phyloP scores from a whole-genome alignment of 2,113 vertebrate species.

The Chunga burmeisteri region DNA sequence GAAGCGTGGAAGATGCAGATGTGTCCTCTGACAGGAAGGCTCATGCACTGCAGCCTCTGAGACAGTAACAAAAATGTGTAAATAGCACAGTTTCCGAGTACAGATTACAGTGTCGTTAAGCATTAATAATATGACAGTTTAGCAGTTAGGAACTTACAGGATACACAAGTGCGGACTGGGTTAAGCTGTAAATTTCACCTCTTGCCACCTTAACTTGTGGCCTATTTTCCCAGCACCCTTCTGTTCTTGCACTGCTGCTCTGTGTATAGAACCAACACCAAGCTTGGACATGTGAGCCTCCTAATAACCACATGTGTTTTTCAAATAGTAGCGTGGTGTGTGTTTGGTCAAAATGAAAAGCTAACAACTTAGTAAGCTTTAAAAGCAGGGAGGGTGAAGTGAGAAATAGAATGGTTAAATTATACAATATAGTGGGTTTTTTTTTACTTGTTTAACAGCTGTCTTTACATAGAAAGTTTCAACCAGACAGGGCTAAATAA shows the following conservation, averaged over 20 bases:
- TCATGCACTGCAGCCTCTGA: too few relatives aligned
- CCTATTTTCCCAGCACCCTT: neutral
- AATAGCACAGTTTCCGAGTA: neutral
- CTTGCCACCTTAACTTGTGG: neutral
- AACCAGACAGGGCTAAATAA: neutral
- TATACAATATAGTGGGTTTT: neutral
- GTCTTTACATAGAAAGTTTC: neutral
- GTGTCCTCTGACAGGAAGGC: neutral
- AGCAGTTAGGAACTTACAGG: neutral
- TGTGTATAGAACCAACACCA: neutral
- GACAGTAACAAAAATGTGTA: accelerated
- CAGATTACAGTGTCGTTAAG: neutral
- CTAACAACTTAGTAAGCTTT: neutral
- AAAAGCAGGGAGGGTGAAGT: neutral
- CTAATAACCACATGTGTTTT: neutral
- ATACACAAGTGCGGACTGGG: neutral
- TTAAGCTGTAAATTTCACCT: neutral
- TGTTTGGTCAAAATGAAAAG: neutral
- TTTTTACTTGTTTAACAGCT: neutral
- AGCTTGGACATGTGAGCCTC: neutral
- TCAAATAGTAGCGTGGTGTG: neutral
- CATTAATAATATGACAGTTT: neutral
- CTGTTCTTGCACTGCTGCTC: neutral
- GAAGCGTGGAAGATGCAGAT: neutral
- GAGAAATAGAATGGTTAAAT: neutral